Base-by-base conservation (phyloP, 2,113 vertebrate species). In the Gambusia holbrooki region DNA sequence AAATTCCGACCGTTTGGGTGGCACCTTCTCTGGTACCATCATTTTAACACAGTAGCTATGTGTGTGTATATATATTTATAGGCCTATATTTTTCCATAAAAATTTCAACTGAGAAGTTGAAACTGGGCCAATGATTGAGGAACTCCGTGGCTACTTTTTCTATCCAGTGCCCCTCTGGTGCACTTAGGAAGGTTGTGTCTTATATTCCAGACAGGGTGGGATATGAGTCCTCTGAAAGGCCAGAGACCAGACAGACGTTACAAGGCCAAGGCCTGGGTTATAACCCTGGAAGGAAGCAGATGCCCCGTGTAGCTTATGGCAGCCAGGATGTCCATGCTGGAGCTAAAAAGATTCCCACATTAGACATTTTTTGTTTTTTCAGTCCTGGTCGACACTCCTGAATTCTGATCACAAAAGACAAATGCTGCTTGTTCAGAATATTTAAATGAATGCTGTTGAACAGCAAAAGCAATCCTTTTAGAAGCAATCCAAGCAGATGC, bases 261-360 rank as follows among this genome's bases (percentile, higher is more conserved):
- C 93, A 95, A 96, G 94, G 94, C 94, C 93, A 86, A 87, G 92
- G 93, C 87, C 92, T 96, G 95, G 94, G 88, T 92, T 89, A 66
- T 95, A 94, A 95, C 95, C 94, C 94, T 92, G 91, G 95, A 94
- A 97, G 96, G 96, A 96, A 95, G 93, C 92, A 88, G 88, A 92
- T 91, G 77, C 82, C 70, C 89, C 94, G 95, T 71, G 93, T 92
- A 92, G 84, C 76, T 76, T 30, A 76, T 22, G 25, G 66, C 70
- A 85, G 80, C 86, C 95, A 96, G 96, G 95, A 95, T 93, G 92
- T 94, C 90, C 93, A 90, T 93, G 92, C 88, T 88, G 90, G 84
- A 92, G 89, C 87, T 62, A 63, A 81, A 77, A 61, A 73, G n/a
- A 74, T 32, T 83, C 40, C 61, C 29, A 54, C 14, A 37, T 48